These are phyloP conservation scores for Phycodurus eques DNA, from an alignment of 2,113 vertebrate species.

Conservation along the genomic window DNA sequence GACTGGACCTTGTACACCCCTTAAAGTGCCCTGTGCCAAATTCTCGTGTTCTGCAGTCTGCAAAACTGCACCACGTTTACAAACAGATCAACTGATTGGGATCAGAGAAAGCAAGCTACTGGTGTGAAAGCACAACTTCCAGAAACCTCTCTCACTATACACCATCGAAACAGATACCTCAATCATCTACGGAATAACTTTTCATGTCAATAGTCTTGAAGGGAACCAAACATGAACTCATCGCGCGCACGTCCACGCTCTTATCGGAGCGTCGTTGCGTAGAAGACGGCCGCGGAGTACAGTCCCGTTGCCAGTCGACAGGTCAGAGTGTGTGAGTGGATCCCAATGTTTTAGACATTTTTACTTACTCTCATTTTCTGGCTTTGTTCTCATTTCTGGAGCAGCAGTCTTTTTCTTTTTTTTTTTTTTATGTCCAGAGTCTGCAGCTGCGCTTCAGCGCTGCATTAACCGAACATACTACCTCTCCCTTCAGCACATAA, in stretches of 20 bases:
- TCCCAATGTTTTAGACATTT: constrained; percentile 49
- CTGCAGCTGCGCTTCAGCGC: constrained; percentile 50
- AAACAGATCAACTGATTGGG: neutral
- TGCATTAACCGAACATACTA: constrained; percentile 74
- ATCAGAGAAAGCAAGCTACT: neutral
- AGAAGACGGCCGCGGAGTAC: constrained; percentile 14
- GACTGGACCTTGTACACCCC: too few species aligned
- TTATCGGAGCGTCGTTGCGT: constrained; percentile 11
- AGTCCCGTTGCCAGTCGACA: constrained; percentile 37
- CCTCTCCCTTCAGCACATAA: constrained; percentile 70
- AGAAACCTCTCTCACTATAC: constrained; percentile 61
- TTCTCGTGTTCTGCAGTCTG: too few species aligned
- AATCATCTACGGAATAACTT: constrained; percentile 44
- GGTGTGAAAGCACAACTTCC: neutral
- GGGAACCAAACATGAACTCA: constrained; percentile 60
- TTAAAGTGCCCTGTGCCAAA: too few species aligned
- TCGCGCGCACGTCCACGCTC: constrained; percentile 22
- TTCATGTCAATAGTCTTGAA: constrained; percentile 56
- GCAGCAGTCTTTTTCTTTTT: constrained; percentile 2
- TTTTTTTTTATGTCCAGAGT: constrained; percentile 1
- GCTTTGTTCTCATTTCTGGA: constrained; percentile 33
- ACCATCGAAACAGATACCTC: constrained; percentile 63
- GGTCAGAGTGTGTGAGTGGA: constrained; percentile 38
- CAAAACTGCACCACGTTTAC: too few species aligned
- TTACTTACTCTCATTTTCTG: constrained; percentile 31